Percentiles rank a stretch among this genome's conserved stretches.
Evolutionary conservation across 2,888 invertebrate species (phyloP).

Genomic region (Eueremaeus valkanovi): DNA sequence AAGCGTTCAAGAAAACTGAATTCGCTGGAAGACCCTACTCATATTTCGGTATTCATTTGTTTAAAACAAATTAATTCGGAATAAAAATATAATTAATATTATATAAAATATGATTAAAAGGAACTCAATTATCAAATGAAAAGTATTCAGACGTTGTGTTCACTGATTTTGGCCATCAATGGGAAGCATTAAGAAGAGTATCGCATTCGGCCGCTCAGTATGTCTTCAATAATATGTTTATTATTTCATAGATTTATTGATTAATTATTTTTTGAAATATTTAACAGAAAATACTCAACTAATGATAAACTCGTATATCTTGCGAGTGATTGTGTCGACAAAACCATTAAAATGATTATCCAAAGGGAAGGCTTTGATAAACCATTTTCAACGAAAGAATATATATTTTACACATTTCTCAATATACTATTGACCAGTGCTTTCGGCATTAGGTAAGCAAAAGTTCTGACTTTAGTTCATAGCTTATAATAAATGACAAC

Average conservation of each 20-base stretch:
- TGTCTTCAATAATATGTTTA: background rate
- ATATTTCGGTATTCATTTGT: background rate
- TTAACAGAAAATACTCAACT: background rate
- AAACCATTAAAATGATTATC: background rate
- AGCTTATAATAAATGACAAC: background rate
- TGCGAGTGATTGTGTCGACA: background rate
- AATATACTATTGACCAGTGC: background rate
- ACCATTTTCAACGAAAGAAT: background rate
- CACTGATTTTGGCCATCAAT: background rate
- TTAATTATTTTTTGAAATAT: background rate
- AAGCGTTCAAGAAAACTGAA: background rate
- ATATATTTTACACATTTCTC: background rate
- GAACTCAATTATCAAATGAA: background rate
- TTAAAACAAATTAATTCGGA: background rate
- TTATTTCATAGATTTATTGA: background rate
- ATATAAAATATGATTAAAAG: background rate
- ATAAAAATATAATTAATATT: background rate
- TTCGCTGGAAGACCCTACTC: conserved; percentile 10
- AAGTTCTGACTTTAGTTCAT: background rate
- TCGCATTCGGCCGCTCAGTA: conserved; percentile 1
- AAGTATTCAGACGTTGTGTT: background rate
- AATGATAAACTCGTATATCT: background rate
- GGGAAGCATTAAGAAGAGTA: background rate
- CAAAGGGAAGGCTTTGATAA: background rate
- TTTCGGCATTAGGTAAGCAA: background rate